Conservation (phyloP, 2,888 invertebrate genomes). For the Entomobrya multifasciata region DNA sequence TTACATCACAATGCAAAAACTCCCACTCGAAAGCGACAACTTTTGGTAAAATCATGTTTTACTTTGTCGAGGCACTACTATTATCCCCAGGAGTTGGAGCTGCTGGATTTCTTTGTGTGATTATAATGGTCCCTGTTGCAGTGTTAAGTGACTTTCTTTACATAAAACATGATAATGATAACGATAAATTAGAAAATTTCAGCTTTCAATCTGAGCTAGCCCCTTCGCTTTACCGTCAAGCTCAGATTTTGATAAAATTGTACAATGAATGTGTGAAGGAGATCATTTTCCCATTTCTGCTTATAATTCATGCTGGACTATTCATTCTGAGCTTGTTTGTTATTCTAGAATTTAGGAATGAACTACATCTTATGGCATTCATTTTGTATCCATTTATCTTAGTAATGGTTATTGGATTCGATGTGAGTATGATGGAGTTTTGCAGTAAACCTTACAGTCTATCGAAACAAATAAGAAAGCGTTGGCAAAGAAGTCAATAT, state of each 20-base stretch:
- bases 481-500: conserved; percentile 13
- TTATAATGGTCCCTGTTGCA: too few species aligned
- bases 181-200: too few species aligned
- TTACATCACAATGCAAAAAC: background rate
- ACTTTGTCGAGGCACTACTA: background rate
- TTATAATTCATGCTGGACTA: conserved; percentile 11
- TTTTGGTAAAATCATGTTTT: background rate
- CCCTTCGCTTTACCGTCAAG: background rate
- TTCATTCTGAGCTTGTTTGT: conserved; percentile 8
- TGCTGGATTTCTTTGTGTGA: background rate
- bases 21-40: background rate
- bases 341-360: conserved; percentile 4
- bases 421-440: conserved; percentile 42
- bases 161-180: too few species aligned
- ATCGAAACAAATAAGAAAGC: conserved; percentile 6
- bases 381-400: conserved; percentile 29
- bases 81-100: background rate
- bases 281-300: background rate
- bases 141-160: too few species aligned
- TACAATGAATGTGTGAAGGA: conserved; percentile 47
- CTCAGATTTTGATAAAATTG: conserved; percentile 20
- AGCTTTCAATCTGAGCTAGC: too few species aligned
- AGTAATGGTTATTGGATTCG: background rate
- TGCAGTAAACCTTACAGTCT: conserved; percentile 15
- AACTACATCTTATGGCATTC: background rate